Conservation (phyloP, 2,888 invertebrate genomes). For the Drosophila nigricruria region DNA sequence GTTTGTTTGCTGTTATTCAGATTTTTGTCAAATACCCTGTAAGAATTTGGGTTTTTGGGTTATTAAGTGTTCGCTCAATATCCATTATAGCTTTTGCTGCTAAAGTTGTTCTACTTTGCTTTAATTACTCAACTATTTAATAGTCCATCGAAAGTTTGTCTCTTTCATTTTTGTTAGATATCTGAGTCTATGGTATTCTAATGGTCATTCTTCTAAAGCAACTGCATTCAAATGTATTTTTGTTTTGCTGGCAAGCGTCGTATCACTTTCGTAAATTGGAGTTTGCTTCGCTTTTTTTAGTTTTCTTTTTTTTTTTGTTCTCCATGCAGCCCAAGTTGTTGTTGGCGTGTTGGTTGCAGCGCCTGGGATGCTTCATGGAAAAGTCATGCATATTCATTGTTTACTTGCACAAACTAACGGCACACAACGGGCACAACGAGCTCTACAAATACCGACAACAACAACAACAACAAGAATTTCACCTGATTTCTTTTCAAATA, state of each 20-base stretch:
- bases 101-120: not conserved
- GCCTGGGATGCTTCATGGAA: constrained; percentile 59
- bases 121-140: not conserved
- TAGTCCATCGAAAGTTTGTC: too few relatives aligned
- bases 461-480: constrained; percentile 36
- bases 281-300: constrained; percentile 37
- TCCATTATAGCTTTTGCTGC: not conserved
- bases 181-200: not conserved
- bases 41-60: not conserved
- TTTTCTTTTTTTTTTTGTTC: constrained; percentile 6
- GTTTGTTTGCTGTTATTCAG: constrained; percentile 1
- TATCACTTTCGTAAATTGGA: constrained; percentile 82
- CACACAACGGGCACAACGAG: constrained; percentile 41
- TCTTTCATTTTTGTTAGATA: too few relatives aligned
- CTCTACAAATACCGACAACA: constrained; percentile 2
- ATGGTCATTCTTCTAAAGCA: not conserved
- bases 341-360: constrained; percentile 42
- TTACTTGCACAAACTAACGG: constrained; percentile 65
- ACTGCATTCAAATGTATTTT: constrained; percentile 10
- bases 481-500: constrained; percentile 71
- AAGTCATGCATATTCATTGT: constrained; percentile 82
- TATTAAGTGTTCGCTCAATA: not conserved
- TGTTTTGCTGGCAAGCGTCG: constrained; percentile 42
- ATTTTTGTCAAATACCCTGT: constrained; percentile 20
- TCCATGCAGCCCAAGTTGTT: constrained; percentile 43